Evolutionary conservation across 2,113 vertebrate species (phyloP), one percentile per base, ranked within the genome.

Genomic region (Neodon shergylaensis): DNA sequence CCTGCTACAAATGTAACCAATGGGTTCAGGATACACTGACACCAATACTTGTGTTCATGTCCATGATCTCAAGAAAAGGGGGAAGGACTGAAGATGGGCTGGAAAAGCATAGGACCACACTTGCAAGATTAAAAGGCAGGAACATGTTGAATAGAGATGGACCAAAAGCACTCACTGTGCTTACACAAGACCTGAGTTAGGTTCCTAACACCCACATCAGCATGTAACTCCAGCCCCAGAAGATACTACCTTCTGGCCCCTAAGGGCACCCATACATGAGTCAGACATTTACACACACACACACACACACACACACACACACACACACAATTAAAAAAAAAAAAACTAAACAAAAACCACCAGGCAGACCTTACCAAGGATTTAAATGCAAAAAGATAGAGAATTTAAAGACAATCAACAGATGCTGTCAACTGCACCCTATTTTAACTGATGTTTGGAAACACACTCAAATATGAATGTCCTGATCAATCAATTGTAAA

Each of bases 341-440:
- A 78, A 83, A 84, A 92, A 17, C 54, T 82, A 82, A 63, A 61
- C 52, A 82, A 82, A 58, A 82, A 47, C 12, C 22, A 83, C 54
- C 26, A 68, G 65, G 54, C 28, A 49, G 22, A 68, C 21, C 16
- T 49, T 58, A 88, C 0, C 44, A 65, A 49, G 13, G 94, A 95
- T 82, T 85, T 54, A 95, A 95, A 91, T 76, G 22, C 42, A 97
- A 86, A 90, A 97, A 92, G 31, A 79, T 22, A 82, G 3, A 33
- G 70, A 89, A 61, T 7, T 76, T 63, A 76, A 76, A 61, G 10
- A 95, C 47, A 88, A 88, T 88, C n/a, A 78, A 92, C 44, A 79
- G 68, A 83, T n/a, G 9, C 42, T 24, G 33, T 84, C 82, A 88
- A 76, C 4, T 61, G 94, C 61, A 82, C 12, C 61, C n/a, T 22